Conservation (phyloP, 2,888 invertebrate genomes). For the Belgica antarctica region DNA sequence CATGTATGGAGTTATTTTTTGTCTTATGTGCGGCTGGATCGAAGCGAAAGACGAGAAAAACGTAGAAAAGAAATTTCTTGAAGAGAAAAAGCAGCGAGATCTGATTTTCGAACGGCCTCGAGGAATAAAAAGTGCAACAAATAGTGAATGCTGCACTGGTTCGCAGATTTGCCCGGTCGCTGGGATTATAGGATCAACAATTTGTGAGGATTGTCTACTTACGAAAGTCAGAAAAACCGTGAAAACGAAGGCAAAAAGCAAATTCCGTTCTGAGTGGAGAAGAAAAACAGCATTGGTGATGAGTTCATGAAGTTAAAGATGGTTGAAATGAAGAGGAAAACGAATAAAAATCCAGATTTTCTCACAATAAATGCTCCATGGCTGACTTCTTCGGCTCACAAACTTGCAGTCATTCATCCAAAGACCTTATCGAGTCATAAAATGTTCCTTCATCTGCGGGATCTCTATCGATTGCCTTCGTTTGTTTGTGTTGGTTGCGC, state of each 20-base stretch:
- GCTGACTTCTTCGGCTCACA: too few relatives aligned
- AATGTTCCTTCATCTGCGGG: constrained; percentile 10
- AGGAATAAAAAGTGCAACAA: constrained; percentile 4
- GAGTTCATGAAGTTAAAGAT: constrained; percentile 25
- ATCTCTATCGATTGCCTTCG: not conserved
- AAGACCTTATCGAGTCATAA: too few relatives aligned
- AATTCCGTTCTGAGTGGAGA: too few relatives aligned
- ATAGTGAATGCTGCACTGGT: not conserved
- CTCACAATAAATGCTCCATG: constrained; percentile 22
- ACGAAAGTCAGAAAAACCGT: not conserved
- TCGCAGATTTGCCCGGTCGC: too few relatives aligned
- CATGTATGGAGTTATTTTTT: constrained; percentile 39
- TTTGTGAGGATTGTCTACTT: not conserved
- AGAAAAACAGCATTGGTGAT: constrained; percentile 20
- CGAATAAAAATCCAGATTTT: constrained; percentile 30
- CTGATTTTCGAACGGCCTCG: constrained; percentile 21
- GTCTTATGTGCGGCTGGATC: constrained; percentile 37
- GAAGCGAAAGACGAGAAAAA: constrained; percentile 20
- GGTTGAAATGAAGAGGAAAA: not conserved
- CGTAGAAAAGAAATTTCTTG: constrained; percentile 27
- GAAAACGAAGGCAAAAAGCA: not conserved
- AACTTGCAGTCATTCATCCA: too few relatives aligned
- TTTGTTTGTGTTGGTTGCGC: not conserved
- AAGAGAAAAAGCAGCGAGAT: constrained; percentile 5
- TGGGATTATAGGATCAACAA: too few relatives aligned